A percentile compares a stretch with the other conserved stretches of the same genome.
Evolutionary conservation across 1,140 invertebrate genomes (phyloP).

Genomic region (Euura saliciscinereae): DNA sequence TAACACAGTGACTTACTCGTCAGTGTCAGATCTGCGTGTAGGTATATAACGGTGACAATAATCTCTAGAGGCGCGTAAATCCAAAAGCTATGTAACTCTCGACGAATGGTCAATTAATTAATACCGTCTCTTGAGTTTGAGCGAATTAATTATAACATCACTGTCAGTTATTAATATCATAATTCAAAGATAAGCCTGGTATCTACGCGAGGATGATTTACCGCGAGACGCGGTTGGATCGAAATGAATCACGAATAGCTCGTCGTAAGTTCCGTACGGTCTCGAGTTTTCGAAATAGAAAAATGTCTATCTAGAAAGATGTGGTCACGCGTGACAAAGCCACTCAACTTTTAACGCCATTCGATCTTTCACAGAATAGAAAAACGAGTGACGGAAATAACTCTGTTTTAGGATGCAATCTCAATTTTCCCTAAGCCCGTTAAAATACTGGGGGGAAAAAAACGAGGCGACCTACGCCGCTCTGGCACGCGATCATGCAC

Average conservation of each 20-base stretch:
- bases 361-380: neutral
- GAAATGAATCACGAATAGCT: neutral
- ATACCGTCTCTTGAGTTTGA: no score
- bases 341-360: neutral
- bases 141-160: no score
- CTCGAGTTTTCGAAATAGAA: neutral
- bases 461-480: neutral
- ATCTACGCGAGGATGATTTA: neutral
- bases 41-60: no score
- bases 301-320: neutral
- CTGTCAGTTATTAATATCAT: no score
- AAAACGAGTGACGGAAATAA: slow-evolving; percentile 4
- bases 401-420: slow-evolving; percentile 2
- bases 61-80: no score
- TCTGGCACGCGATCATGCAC: neutral
- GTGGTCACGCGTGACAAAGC: neutral
- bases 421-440: neutral
- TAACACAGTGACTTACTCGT: no score
- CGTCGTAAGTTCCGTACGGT: neutral
- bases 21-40: no score
- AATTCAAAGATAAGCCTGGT: no score
- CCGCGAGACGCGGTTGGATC: neutral
- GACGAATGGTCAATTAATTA: no score
- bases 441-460: neutral
- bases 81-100: no score